A percentile compares a stretch with the other conserved stretches of the same genome.
phyloP scores from a whole-genome alignment of 2,113 vertebrate species.

The Nematolebias whitei region DNA sequence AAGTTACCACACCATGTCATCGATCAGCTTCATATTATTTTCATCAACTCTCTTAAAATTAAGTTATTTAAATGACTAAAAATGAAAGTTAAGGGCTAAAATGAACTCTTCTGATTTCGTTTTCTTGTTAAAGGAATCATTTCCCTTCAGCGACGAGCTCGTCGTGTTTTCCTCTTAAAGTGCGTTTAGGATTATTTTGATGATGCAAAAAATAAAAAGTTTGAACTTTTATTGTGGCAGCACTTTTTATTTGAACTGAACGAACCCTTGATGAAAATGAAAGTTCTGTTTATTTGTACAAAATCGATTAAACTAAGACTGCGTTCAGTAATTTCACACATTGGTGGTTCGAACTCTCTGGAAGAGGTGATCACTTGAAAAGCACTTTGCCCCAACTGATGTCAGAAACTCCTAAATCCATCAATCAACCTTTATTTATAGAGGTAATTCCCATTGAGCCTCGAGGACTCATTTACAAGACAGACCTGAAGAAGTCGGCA shows the following conservation, averaged over 20 bases:
- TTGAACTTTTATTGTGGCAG: not conserved
- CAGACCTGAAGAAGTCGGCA: slow-evolving; percentile 40
- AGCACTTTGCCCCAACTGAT: slow-evolving; percentile 42
- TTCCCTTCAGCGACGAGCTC: not conserved
- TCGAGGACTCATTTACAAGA: slow-evolving; percentile 3
- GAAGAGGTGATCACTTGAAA: slow-evolving; percentile 52
- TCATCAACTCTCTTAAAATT: not conserved
- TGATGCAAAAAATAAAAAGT: too few relatives aligned
- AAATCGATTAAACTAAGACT: slow-evolving; percentile 41
- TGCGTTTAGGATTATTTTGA: too few relatives aligned
- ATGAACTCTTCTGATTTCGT: too few relatives aligned
- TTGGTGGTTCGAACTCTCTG: slow-evolving; percentile 49
- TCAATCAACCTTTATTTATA: too few relatives aligned
- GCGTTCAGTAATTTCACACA: slow-evolving; percentile 62
- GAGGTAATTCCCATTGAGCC: too few relatives aligned
- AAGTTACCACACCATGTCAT: not conserved
- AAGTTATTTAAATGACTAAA: too few relatives aligned
- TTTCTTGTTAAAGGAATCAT: not conserved
- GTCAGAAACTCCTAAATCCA: too few relatives aligned
- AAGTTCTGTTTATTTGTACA: slow-evolving; percentile 45
- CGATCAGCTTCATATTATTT: not conserved
- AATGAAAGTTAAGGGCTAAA: too few relatives aligned
- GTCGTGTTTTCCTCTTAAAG: not conserved
- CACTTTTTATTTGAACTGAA: slow-evolving; percentile 1
- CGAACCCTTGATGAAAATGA: slow-evolving; percentile 31